Evolutionary conservation across 2,888 invertebrate genomes (phyloP), one percentile per base, ranked within the genome.

Genomic region (Lepidonotus clava): DNA sequence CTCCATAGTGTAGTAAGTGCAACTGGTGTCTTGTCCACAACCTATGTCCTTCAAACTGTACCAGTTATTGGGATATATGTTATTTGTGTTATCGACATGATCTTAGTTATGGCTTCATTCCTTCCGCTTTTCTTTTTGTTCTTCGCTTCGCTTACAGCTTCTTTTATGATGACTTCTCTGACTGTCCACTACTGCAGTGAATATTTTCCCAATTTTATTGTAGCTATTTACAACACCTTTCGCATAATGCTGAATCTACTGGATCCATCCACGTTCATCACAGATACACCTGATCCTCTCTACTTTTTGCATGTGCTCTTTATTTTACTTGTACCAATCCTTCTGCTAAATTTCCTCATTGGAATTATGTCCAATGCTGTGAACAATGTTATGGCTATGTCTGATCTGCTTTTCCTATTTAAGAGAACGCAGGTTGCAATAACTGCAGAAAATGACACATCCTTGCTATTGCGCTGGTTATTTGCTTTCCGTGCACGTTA

Each of bases 361-460:
- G 61, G 24, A 4, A 61, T 61, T 24, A 61, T 61, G 61, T 61
- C 61, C 61, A 61, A 61, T 61, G 61, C 61, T 28, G 61, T 61
- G 11, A 61, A 61, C 61, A 28, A 11, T 28, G 61, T 61, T 32
- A 61, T 61, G 61, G 5, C 1, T 61, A 1, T 11, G 2, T 1
- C 11, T 11, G 61, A 61, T 32, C 24, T 4, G 4, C 61, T n/a
- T 32, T n/a, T 61, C 4, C 28, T 61, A 0, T 28, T 61, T 11
- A 61, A 28, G 1, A 4, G 28, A 28, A 11, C 61, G 8, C 61
- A 61, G 28, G 28, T 61, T 18, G 61, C 61, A 5, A 28, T 28
- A 24, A 32, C 61, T 11, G 24, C 61, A 61, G 61, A 61, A 61
- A 28, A 61, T 61, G 61, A 61, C 24, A 28, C 28, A 24, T n/a